Base-by-base conservation (phyloP, 2,888 invertebrate species). In the Morpho deidamia region DNA sequence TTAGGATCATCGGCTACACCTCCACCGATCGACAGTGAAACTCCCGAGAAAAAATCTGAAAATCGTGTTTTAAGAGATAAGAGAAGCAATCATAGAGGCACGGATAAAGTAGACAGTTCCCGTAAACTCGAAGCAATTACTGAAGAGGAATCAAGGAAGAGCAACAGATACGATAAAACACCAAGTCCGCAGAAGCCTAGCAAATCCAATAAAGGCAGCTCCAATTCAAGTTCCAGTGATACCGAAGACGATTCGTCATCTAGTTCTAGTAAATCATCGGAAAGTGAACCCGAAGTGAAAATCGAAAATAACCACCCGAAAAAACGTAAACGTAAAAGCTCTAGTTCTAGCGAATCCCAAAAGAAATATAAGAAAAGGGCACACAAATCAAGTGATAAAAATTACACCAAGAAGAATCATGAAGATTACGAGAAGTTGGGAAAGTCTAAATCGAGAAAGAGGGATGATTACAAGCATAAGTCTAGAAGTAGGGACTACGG, bases 1-100 rank as follows among this genome's bases (percentile, higher is more conserved):
- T 53, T 66, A 89, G 88, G 79, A 58, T 75, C 78, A 1, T 87
- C 89, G 23, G 76, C 73, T 5, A 88, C 89, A 1, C 86, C 86
- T 0, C 88, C 89, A 0, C 86, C 86, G 0, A 59, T 69, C 10
- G 83, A 85, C 11, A 63, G 74, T 44, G 86, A 86, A 2, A 83
- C 84, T 0, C 81, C 85, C 0, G 85, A 86, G 49, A 84, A 83
- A 57, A 64, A 71, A 57, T 67, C 71, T 9, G 83, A 83, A 56
- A 73, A 73, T 41, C 81, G 79, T 4, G 54, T 59, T 2, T 78
- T 81, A n/a, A 83, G 72, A 64, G 84, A 88, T 58, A 80, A 81
- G 59, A 78, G 71, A 58, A 74, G 55, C 56, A 78, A 76, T 61
- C 71, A 81, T 61, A 89, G 83, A 66, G 63, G 74, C 1, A 60